These are phyloP conservation scores for Reticulitermes lucifugus DNA, from an alignment of 2,888 invertebrate genomes.

Conservation along the genomic window DNA sequence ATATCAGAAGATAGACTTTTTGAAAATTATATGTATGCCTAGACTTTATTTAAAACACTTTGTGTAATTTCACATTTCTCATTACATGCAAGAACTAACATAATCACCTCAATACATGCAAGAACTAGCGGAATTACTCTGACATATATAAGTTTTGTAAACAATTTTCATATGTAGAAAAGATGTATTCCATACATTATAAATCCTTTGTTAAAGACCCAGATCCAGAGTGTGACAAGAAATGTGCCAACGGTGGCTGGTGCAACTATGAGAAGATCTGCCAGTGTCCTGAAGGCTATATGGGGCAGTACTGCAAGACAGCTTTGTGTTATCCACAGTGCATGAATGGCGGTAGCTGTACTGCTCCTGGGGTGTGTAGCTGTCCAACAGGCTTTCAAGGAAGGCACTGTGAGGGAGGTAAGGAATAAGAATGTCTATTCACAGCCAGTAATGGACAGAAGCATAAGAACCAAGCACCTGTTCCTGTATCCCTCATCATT, in stretches of 20 bases:
- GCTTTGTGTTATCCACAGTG: conserved; percentile 93
- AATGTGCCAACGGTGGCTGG: conserved; percentile 87
- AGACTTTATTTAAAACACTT: too few species aligned
- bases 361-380: conserved; percentile 88
- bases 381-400: conserved; percentile 93
- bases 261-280: conserved; percentile 87
- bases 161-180: not conserved
- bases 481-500: too few species aligned
- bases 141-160: not conserved
- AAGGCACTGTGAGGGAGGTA: conserved; percentile 90
- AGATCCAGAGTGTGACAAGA: conserved; percentile 89
- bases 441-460: too few species aligned
- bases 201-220: conserved; percentile 72
- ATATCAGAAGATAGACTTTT: too few species aligned
- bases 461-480: too few species aligned
- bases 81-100: too few species aligned
- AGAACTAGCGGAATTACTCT: too few species aligned
- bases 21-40: too few species aligned
- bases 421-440: conserved; percentile 53
- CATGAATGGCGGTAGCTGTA: conserved; percentile 93
- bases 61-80: too few species aligned
- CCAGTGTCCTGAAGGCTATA: conserved; percentile 90
- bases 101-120: too few species aligned
- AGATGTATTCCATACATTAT: not conserved
- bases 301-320: conserved; percentile 90